phyloP scores from a whole-genome alignment of 1,140 invertebrate genomes.

The Nephotettix cincticeps region DNA sequence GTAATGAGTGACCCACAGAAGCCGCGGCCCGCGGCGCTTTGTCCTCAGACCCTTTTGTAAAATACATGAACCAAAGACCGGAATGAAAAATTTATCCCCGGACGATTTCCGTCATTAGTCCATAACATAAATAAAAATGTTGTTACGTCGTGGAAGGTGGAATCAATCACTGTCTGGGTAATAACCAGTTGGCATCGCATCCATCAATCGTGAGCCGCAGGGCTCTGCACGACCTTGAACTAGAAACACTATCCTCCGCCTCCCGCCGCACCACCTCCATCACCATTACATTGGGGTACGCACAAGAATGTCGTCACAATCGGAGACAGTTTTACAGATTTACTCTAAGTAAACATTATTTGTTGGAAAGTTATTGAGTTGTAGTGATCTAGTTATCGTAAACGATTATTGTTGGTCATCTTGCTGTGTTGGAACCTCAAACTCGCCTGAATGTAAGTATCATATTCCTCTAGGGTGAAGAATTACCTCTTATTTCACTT shows the following conservation, averaged over 20 bases:
- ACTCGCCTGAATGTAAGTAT: too few relatives aligned
- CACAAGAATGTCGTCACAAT: too few relatives aligned
- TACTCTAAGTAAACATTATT: too few relatives aligned
- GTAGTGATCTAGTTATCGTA: too few relatives aligned
- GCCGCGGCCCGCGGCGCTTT: not conserved
- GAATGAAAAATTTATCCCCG: slow-evolving; percentile 22
- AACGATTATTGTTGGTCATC: too few relatives aligned
- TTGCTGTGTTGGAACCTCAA: too few relatives aligned
- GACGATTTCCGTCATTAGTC: slow-evolving; percentile 21
- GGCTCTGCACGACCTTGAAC: slow-evolving; percentile 7
- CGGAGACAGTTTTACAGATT: too few relatives aligned
- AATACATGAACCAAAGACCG: not conserved
- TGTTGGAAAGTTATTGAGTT: too few relatives aligned
- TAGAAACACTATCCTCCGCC: not conserved
- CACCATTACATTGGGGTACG: too few relatives aligned
- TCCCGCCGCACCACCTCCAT: too few relatives aligned
- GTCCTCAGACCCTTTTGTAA: slow-evolving; percentile 7
- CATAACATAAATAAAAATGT: slow-evolving; percentile 17
- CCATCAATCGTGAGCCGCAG: not conserved
- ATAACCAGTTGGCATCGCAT: not conserved
- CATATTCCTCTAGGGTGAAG: too few relatives aligned
- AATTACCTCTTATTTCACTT: too few relatives aligned
- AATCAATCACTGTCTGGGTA: slow-evolving; percentile 10
- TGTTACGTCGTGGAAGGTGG: not conserved
- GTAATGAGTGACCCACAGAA: slow-evolving; percentile 8